A percentile compares a stretch with the other conserved stretches of the same genome.
phyloP scores from a whole-genome alignment of 2,888 invertebrate species.

The Tetragonula carbonaria region DNA sequence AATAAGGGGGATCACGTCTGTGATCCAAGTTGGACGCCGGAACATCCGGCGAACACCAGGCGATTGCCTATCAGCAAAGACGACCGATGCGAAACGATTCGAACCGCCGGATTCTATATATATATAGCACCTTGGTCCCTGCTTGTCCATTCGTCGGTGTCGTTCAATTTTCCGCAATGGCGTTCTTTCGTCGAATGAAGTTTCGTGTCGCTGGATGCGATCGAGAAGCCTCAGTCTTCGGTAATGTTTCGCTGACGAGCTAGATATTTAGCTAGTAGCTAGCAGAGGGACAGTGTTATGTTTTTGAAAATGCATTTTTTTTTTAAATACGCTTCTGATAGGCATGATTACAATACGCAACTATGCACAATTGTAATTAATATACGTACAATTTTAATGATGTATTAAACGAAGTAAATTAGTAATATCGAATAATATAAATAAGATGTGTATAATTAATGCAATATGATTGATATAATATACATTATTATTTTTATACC shows the following conservation, averaged over 20 bases:
- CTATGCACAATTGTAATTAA: too few species aligned
- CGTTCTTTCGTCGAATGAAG: conserved; percentile 47
- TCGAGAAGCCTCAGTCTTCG: neutral
- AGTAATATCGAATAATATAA: too few species aligned
- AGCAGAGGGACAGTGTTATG: too few species aligned
- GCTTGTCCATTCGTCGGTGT: conserved; percentile 61
- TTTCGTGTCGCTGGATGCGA: neutral
- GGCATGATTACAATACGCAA: too few species aligned
- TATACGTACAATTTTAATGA: too few species aligned
- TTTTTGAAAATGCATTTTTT: too few species aligned
- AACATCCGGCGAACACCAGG: conserved; percentile 29
- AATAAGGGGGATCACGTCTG: conserved; percentile 24
- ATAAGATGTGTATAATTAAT: too few species aligned
- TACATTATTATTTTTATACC: too few species aligned
- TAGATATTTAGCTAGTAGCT: too few species aligned
- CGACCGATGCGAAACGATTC: conserved; percentile 57
- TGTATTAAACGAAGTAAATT: too few species aligned
- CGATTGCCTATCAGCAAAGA: conserved; percentile 54
- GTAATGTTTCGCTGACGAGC: neutral
- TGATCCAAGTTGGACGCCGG: conserved; percentile 13
- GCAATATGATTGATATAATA: too few species aligned
- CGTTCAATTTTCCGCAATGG: conserved; percentile 77
- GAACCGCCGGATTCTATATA: neutral
- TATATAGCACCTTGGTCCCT: conserved; percentile 18
- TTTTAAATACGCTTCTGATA: too few species aligned